Evolutionary conservation across 2,113 vertebrate genomes (phyloP), one percentile per base, ranked within the genome.

Genomic region (human (Homo sapiens)): DNA sequence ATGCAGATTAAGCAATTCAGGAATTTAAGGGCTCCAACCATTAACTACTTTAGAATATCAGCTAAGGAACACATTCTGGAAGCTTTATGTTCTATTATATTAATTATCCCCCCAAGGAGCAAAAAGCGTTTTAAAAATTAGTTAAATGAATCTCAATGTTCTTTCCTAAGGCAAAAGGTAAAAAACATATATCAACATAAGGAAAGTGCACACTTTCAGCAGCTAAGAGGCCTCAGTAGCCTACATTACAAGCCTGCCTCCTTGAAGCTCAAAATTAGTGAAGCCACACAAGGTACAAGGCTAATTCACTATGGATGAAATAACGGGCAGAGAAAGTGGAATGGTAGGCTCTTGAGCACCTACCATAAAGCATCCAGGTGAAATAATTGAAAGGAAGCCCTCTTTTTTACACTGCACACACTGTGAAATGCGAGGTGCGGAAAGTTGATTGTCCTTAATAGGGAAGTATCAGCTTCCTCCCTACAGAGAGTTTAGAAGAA

Each of bases 21-120:
- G 27, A 9, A 97, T 97, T 91, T 96, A 89, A 96, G 97, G 93
- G 35, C 88, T 93, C 13, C 16, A 94, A 92, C 88, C 45, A 92
- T 96, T 80, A n/a, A 43, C 95, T 40, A 13, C 17, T 96, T 93
- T 35, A 85, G 75, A 75, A 48, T 55, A 23, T 73, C 40, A 80
- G 85, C 83, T 84, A 82, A 88, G 90, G 2, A 72, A 75, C n/a
- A 11, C 35, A 57, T 95, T 89, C 79, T 45, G 40, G 14, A 73
- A 48, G 20, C 30, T 43, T 70, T 57, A 2, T 0, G 3, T 45
- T 80, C n/a, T 32, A 4, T 32, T 38, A 45, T 18, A 32, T 1
- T 70, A 5, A 50, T 83, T 73, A 48, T 64, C 27, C 1, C 30
- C 70, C 22, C 8, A 17, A 20, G 45, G 11, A 59, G n/a, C 8